Evolutionary conservation across 2,113 vertebrate species (phyloP), one percentile per base, ranked within the genome.

Genomic region (Castor canadensis): DNA sequence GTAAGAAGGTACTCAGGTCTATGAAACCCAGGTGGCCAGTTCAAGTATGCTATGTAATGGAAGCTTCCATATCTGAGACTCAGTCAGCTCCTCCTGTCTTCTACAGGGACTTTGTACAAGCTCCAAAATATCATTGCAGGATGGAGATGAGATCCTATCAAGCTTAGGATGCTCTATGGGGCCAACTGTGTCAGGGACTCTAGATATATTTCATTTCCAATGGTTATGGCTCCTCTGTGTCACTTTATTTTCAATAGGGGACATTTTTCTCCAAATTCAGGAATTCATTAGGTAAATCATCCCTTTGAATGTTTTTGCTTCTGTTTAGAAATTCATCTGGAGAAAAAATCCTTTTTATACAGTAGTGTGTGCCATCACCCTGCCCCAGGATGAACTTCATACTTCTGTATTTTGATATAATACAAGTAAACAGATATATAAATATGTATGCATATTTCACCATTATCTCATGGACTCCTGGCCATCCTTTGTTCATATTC

Each of bases 351-450:
- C 28, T 26, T 54, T 60, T 60, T n/a, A n/a, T 66, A 12, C 6
- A 5, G 19, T 2, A 16, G 11, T 72, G 16, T 19, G 19, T 6
- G 2, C 9, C 13, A 19, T 71, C 9, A 32, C 1, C 7, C 3
- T 2, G 22, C 10, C 49, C n/a, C 0, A n/a, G 24, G 20, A 56
- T 28, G 9, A 86, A 69, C 2, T 38, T 35, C 6, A 6, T 45
- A 4, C 5, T 43, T 71, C 19, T 45, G 30, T 28, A 75, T 69
- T 7, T 79, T 84, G 52, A 56, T 15, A 45, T 10, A n/a, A 54
- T 13, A 43, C 6, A 52, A 35, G 40, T 40, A 17, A 93, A 38
- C 6, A 35, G 32, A 15, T 71, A 9, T 0, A 6, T 4, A 38
- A 45, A 4, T 24, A 22, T 20, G 19, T 2, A 26, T 62, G 35